A percentile compares a stretch with the other conserved stretches of the same genome.
Evolutionary conservation across 2,113 vertebrate species (phyloP).

Genomic region (Lates calcarifer): DNA sequence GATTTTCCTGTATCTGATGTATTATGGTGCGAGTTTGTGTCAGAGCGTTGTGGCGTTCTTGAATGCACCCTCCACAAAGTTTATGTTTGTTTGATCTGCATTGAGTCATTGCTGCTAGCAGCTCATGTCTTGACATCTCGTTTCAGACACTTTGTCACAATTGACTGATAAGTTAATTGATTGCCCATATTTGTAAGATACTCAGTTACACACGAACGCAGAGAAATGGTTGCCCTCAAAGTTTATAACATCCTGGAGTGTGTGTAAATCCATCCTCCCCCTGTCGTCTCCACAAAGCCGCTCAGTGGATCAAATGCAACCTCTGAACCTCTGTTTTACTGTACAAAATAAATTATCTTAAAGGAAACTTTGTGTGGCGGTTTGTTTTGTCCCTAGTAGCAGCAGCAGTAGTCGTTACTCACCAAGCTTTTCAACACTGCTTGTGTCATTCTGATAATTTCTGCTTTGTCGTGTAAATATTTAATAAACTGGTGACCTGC

Average conservation of each 20-base stretch:
- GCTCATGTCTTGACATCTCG: slow-evolving; percentile 2
- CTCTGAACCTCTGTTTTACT: slow-evolving; percentile 72
- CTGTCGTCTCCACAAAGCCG: slow-evolving; percentile 1
- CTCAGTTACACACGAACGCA: slow-evolving; percentile 8
- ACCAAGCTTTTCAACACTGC: background rate
- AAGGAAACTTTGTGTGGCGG: slow-evolving; percentile 36
- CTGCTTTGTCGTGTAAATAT: slow-evolving; percentile 68
- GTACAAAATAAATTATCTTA: slow-evolving; percentile 82
- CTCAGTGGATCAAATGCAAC: slow-evolving; percentile 36
- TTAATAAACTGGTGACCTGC: slow-evolving; percentile 59
- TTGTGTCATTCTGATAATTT: slow-evolving; percentile 13
- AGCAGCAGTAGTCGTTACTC: background rate
- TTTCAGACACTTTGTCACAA: slow-evolving; percentile 11
- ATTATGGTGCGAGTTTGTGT: slow-evolving; percentile 5
- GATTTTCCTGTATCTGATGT: background rate
- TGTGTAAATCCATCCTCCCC: slow-evolving; percentile 34
- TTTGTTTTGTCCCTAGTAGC: slow-evolving; percentile 10
- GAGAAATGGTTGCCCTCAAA: slow-evolving; percentile 19
- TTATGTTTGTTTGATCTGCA: slow-evolving; percentile 25
- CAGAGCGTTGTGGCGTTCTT: slow-evolving; percentile 54
- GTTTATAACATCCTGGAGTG: slow-evolving; percentile 35
- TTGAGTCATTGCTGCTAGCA: slow-evolving; percentile 8
- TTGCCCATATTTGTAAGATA: slow-evolving; percentile 67
- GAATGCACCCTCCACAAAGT: slow-evolving; percentile 47
- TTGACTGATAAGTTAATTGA: slow-evolving; percentile 2